Conservation (phyloP, 2,113 vertebrate genomes). For the Neofelis nebulosa region DNA sequence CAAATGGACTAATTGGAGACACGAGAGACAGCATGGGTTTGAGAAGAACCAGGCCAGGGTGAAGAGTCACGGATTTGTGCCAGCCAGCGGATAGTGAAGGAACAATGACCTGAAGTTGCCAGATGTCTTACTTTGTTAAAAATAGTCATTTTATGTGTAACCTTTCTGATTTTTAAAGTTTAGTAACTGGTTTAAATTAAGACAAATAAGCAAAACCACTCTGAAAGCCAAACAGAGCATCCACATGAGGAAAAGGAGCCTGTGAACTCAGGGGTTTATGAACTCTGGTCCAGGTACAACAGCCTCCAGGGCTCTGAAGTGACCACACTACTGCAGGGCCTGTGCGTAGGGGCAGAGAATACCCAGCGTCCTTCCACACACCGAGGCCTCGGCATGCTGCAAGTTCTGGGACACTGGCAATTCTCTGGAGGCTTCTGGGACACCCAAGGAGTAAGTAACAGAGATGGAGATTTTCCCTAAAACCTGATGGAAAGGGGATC, state of each 20-base stretch:
- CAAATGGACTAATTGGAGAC: background rate
- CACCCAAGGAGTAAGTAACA: background rate
- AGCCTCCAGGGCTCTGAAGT: background rate
- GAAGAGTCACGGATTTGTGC: background rate
- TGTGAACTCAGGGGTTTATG: background rate
- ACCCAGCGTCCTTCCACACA: accelerated
- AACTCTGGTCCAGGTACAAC: accelerated
- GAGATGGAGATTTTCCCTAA: background rate
- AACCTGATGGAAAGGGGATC: background rate
- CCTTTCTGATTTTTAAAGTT: background rate
- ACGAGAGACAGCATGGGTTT: accelerated
- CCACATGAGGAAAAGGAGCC: background rate
- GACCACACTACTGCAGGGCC: background rate
- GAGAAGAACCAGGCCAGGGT: accelerated
- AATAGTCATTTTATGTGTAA: background rate
- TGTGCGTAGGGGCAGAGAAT: background rate
- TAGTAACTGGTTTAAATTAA: background rate
- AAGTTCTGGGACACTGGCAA: too few relatives aligned
- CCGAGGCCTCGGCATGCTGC: too few relatives aligned
- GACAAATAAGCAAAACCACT: background rate
- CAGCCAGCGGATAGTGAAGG: background rate
- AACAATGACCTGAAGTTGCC: accelerated
- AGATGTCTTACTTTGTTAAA: background rate
- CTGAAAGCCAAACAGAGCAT: background rate
- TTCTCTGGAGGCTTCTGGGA: background rate